Evolutionary conservation across 2,797 vertebrate species (phyloP).

Genomic region (Columba guinea): DNA sequence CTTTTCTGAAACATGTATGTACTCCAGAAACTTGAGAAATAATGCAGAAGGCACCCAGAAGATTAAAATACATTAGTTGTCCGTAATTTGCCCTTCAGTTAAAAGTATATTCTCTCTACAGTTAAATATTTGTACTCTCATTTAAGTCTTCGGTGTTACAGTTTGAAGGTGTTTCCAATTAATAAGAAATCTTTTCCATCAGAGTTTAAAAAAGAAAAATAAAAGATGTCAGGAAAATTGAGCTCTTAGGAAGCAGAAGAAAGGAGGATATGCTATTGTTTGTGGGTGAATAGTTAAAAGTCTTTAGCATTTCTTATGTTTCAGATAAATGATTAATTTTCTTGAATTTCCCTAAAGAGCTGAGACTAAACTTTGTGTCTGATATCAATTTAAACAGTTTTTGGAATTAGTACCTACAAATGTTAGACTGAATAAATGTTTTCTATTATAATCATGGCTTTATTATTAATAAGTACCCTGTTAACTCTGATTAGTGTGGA

Average conservation of each 20-base stretch:
- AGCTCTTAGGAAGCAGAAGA: neutral
- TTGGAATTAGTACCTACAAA: conserved; percentile 46
- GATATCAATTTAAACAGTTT: conserved; percentile 48
- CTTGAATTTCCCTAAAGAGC: conserved; percentile 21
- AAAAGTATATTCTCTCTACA: neutral
- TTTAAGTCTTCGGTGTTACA: neutral
- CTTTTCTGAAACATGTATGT: neutral
- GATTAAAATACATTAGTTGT: neutral
- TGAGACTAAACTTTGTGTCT: conserved; percentile 24
- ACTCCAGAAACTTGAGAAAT: neutral
- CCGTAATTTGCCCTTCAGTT: neutral
- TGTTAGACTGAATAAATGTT: conserved; percentile 53
- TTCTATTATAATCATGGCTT: conserved; percentile 54
- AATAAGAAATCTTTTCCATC: neutral
- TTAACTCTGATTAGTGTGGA: conserved; percentile 72
- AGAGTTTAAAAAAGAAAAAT: neutral
- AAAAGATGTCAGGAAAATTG: neutral
- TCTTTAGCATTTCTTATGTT: conserved; percentile 11
- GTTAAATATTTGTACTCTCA: neutral
- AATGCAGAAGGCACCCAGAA: neutral
- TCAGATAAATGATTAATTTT: conserved; percentile 51
- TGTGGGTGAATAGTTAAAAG: conserved; percentile 23
- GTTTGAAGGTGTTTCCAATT: neutral
- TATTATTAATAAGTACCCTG: conserved; percentile 67
- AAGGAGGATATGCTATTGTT: neutral